Evolutionary conservation across 2,797 vertebrate genomes (phyloP).

Genomic region (Enteromius unitaeniatus): DNA sequence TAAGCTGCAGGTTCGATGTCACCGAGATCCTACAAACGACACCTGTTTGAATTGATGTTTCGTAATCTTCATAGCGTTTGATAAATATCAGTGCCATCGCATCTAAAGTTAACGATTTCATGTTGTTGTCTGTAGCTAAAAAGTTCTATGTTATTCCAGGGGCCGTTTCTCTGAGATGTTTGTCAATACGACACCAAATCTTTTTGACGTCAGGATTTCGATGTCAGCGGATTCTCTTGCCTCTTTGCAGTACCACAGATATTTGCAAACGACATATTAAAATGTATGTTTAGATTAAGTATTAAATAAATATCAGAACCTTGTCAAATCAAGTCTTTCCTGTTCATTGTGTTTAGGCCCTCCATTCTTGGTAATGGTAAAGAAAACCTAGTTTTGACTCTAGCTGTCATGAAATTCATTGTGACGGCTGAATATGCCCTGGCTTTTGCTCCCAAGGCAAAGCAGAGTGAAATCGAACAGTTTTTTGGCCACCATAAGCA

Average conservation of each 20-base stretch:
- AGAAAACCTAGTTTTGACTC: slow-evolving; percentile 17
- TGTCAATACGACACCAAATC: slow-evolving; percentile 56
- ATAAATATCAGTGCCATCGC: slow-evolving; percentile 52
- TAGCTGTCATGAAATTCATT: neutral
- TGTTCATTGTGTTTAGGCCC: neutral
- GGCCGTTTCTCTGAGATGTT: slow-evolving; percentile 47
- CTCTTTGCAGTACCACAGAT: slow-evolving; percentile 62
- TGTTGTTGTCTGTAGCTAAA: slow-evolving; percentile 62
- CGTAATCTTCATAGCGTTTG: slow-evolving; percentile 52
- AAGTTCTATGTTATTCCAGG: slow-evolving; percentile 57
- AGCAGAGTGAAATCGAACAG: neutral
- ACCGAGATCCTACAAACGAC: slow-evolving; percentile 27
- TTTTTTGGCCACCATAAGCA: neutral
- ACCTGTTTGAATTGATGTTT: slow-evolving; percentile 48
- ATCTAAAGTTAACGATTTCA: slow-evolving; percentile 55
- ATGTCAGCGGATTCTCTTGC: slow-evolving; percentile 51
- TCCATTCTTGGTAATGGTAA: neutral
- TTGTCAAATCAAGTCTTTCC: slow-evolving; percentile 25
- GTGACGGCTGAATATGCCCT: neutral
- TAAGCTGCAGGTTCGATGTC: slow-evolving; percentile 37
- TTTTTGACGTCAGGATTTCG: slow-evolving; percentile 50
- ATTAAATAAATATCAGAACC: slow-evolving; percentile 65
- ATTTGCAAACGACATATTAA: slow-evolving; percentile 61
- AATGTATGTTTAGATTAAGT: slow-evolving; percentile 67
- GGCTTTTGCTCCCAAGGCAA: neutral